phyloP scores from a whole-genome alignment of 1,140 invertebrate genomes.

The Campodea augens region DNA sequence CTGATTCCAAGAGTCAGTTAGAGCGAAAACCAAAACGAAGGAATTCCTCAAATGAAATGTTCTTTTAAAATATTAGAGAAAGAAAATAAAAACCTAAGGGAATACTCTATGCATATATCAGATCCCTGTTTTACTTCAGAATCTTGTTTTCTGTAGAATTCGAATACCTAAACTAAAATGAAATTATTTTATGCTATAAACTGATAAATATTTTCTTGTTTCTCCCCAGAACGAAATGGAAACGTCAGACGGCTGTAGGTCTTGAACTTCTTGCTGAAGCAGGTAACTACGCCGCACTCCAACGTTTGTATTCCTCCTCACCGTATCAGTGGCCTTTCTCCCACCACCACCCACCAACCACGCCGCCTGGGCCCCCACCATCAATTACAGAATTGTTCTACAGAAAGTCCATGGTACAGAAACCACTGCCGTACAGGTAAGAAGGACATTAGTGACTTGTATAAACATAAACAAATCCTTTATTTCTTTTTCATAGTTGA shows the following conservation, averaged over 20 bases:
- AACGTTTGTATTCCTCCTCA: constrained; percentile 27
- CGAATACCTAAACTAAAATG: not conserved
- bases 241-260: constrained; percentile 43
- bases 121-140: no score
- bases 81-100: no score
- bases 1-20: no score
- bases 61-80: no score
- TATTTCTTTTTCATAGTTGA: no score
- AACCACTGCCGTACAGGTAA: constrained; percentile 26
- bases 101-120: no score
- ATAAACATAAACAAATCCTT: no score
- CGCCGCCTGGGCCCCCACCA: constrained; percentile 19
- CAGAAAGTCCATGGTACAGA: constrained; percentile 27
- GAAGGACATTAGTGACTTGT: no score
- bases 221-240: constrained; percentile 42
- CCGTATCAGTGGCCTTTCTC: constrained; percentile 15
- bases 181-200: not conserved
- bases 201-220: constrained; percentile 4
- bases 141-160: not conserved
- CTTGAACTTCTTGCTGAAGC: constrained; percentile 41
- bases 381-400: constrained; percentile 18
- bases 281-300: constrained; percentile 40
- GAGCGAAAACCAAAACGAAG: no score
- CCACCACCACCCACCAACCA: constrained; percentile 12
- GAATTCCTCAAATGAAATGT: no score